Evolutionary conservation across 2,113 vertebrate species (phyloP).

Genomic region (Halcyon malimbica): DNA sequence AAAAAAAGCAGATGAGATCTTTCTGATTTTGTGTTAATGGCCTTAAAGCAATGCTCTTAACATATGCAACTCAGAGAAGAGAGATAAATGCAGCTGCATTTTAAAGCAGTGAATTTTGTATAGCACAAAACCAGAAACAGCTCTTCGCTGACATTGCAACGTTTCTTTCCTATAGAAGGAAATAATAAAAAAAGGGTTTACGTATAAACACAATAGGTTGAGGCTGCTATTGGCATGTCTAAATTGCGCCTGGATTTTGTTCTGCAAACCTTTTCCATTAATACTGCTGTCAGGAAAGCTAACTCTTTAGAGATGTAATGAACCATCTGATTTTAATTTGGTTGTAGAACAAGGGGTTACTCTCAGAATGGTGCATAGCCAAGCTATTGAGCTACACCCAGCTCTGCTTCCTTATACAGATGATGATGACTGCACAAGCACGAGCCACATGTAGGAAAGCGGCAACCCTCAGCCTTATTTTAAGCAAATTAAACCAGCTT

Average conservation of each 20-base stretch:
- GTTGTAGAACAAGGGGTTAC: conserved; percentile 42
- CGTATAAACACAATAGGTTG: conserved; percentile 35
- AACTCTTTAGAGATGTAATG: conserved; percentile 13
- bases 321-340: conserved; percentile 69
- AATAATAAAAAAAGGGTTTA: neutral
- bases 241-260: conserved; percentile 51
- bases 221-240: conserved; percentile 4
- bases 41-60: neutral
- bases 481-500: neutral
- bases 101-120: neutral
- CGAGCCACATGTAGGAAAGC: conserved; percentile 6
- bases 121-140: neutral
- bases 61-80: neutral
- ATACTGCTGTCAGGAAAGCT: conserved; percentile 37
- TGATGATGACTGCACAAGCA: neutral
- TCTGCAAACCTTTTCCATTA: conserved; percentile 56
- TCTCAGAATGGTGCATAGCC: neutral
- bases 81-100: neutral
- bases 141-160: neutral
- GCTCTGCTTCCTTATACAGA: conserved; percentile 45
- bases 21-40: neutral
- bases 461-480: conserved; percentile 11
- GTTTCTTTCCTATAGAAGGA: conserved; percentile 40
- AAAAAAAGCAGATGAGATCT: neutral
- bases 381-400: conserved; percentile 39